A percentile compares a stretch with the other conserved stretches of the same genome.
Evolutionary conservation across 1,140 invertebrate genomes (phyloP).

Genomic region (Nasonia giraulti): DNA sequence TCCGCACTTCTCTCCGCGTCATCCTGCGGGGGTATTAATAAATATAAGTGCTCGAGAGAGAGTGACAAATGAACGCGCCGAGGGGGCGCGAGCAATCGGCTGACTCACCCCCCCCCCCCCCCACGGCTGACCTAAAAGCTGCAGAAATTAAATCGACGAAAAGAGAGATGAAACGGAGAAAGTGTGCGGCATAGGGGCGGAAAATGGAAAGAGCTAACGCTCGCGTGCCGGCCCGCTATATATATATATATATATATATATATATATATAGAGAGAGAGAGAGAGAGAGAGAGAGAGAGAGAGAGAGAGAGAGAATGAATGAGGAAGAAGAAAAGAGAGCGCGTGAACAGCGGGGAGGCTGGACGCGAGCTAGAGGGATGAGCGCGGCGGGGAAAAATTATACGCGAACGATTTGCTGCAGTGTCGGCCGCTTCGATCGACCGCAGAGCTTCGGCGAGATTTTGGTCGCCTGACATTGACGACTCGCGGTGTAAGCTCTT

Average conservation of each 20-base stretch:
- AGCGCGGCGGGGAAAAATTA: background rate
- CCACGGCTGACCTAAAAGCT: background rate
- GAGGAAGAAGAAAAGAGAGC: background rate
- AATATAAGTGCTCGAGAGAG: background rate
- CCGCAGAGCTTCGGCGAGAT: too few species aligned
- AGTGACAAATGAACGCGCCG: constrained; percentile 26
- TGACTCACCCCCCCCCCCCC: background rate
- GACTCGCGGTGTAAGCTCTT: too few species aligned
- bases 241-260: too few species aligned
- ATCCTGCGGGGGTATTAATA: constrained; percentile 2
- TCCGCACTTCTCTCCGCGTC: constrained; percentile 42
- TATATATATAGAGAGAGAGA: too few species aligned
- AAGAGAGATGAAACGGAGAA: background rate
- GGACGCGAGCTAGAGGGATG: background rate
- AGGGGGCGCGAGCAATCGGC: background rate
- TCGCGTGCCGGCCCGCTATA: background rate
- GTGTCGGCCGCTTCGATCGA: too few species aligned
- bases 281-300: background rate
- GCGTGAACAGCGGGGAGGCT: background rate
- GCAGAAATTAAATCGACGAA: constrained; percentile 22
- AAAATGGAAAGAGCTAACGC: background rate
- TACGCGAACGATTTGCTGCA: background rate
- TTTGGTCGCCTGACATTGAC: too few species aligned
- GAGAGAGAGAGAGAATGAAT: background rate
- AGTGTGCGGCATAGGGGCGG: background rate